Percentiles rank a stretch among this genome's conserved stretches.
Evolutionary conservation across 2,113 vertebrate genomes (phyloP).

Genomic region (Rhinolophus ferrumequinum): DNA sequence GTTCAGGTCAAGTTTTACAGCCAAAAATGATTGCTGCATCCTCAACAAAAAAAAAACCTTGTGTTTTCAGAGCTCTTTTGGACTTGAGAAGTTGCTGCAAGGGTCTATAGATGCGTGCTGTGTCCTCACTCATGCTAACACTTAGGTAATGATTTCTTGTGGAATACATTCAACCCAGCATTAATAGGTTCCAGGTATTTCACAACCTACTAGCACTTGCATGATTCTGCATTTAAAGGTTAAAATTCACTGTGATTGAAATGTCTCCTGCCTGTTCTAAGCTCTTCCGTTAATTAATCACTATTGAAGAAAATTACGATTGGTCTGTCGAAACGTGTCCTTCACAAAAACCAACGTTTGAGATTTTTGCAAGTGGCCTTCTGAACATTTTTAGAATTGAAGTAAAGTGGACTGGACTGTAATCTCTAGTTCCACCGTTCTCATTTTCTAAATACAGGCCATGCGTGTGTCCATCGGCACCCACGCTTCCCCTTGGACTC

Average conservation of each 20-base stretch:
- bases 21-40: background rate
- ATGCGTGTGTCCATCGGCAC: background rate
- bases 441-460: background rate
- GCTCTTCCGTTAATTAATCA: background rate
- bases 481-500: background rate
- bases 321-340: background rate
- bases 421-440: background rate
- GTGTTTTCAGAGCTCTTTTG: background rate
- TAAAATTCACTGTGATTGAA: background rate
- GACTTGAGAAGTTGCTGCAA: background rate
- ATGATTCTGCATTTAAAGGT: background rate
- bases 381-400: background rate
- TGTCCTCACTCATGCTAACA: no score
- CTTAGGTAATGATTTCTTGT: no score
- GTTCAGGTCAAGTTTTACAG: background rate
- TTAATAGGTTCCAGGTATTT: background rate
- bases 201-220: background rate
- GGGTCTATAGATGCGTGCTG: accelerated
- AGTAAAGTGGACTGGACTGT: background rate
- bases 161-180: background rate
- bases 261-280: background rate
- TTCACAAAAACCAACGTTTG: background rate
- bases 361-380: background rate
- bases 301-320: background rate
- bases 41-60: background rate